These are phyloP conservation scores for Enteromius argenteus DNA, from an alignment of 2,797 vertebrate species.

Conservation along the genomic window DNA sequence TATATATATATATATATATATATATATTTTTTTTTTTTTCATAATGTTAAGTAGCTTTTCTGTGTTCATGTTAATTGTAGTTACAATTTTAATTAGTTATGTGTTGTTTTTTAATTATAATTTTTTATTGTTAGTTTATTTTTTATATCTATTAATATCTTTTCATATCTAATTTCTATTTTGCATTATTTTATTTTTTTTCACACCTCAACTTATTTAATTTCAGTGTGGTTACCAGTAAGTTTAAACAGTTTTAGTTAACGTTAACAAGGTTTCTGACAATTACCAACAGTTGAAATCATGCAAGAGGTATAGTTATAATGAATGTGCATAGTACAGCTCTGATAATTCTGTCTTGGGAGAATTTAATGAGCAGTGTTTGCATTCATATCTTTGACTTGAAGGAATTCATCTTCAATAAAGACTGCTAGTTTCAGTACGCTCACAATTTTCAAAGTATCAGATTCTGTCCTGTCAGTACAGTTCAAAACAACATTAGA, in stretches of 20 bases:
- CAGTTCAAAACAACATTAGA: background rate
- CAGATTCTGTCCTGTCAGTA: background rate
- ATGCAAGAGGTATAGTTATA: background rate
- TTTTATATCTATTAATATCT: too few relatives aligned
- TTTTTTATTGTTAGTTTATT: too few relatives aligned
- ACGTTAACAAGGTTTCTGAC: background rate
- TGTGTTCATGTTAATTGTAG: too few relatives aligned
- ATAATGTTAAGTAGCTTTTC: background rate
- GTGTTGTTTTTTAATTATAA: too few relatives aligned
- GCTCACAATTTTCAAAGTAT: background rate
- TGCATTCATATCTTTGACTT: slow-evolving; percentile 11
- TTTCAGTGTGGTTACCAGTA: background rate
- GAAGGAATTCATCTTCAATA: background rate
- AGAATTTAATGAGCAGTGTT: background rate
- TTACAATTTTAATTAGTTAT: too few relatives aligned
- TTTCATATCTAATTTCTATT: too few relatives aligned
- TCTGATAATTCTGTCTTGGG: background rate
- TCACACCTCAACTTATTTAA: too few relatives aligned
- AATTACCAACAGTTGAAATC: background rate
- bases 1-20: background rate
- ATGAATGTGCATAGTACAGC: background rate
- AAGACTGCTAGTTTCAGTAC: background rate
- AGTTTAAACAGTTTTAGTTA: background rate
- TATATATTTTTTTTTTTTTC: too few relatives aligned
- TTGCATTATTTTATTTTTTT: background rate